A percentile compares a stretch with the other conserved stretches of the same genome.
Conservation (phyloP, 2,797 vertebrate species). For the Erpetoichthys calabaricus region DNA sequence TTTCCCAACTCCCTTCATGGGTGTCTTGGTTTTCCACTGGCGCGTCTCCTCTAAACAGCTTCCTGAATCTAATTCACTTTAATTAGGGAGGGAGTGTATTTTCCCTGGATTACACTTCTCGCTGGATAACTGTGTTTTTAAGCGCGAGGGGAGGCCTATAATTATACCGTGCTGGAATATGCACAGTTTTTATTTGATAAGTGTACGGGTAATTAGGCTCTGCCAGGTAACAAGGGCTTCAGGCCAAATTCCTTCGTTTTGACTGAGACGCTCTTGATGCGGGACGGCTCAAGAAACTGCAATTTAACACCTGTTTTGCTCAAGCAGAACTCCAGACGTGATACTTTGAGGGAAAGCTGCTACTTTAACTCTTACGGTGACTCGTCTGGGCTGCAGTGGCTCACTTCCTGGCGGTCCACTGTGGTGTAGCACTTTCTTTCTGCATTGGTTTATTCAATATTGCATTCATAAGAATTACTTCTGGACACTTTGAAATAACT, state of each 20-base stretch:
- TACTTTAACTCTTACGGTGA: too few species aligned
- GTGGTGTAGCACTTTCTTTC: too few species aligned
- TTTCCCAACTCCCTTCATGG: too few species aligned
- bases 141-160: neutral
- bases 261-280: slow-evolving; percentile 1
- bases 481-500: too few species aligned
- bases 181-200: slow-evolving; percentile 3
- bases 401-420: too few species aligned
- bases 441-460: too few species aligned
- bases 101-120: neutral
- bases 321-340: too few species aligned
- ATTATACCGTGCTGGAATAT: neutral
- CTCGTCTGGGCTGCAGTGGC: too few species aligned
- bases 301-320: slow-evolving; percentile 1
- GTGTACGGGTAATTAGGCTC: slow-evolving; percentile 2
- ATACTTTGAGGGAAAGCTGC: too few species aligned
- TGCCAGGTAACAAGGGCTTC: neutral
- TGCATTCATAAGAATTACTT: too few species aligned
- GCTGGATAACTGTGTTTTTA: slow-evolving; percentile 2
- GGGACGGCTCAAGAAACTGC: neutral
- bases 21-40: too few species aligned
- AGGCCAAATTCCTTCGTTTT: slow-evolving; percentile 4
- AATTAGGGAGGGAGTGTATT: slow-evolving; percentile 3
- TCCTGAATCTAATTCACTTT: slow-evolving; percentile 1
- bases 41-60: neutral